Percentiles rank a stretch among this genome's conserved stretches.
Evolutionary conservation across 2,888 invertebrate species (phyloP).

Genomic region (Apotomis betuletana): DNA sequence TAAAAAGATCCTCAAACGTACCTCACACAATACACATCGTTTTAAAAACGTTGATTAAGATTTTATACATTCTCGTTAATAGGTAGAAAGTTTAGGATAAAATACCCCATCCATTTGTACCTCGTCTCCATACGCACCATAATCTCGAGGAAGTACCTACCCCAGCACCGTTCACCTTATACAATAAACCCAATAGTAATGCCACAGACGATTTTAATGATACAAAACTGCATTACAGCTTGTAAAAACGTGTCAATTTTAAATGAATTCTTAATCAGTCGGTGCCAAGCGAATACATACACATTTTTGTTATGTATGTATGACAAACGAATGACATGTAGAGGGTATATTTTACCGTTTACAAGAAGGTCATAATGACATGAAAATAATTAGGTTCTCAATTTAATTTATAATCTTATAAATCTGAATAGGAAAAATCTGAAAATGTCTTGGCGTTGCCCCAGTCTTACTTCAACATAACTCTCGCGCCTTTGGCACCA

Average conservation of each 20-base stretch:
- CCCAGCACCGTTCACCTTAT: background rate
- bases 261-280: slow-evolving; percentile 9
- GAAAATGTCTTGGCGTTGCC: slow-evolving; percentile 4
- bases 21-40: too few relatives aligned
- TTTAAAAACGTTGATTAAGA: background rate
- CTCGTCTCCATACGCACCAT: background rate
- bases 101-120: background rate
- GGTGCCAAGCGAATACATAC: background rate
- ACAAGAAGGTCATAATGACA: background rate
- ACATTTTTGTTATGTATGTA: background rate
- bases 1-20: too few relatives aligned
- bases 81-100: background rate
- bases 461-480: background rate
- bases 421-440: background rate
- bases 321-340: slow-evolving; percentile 6
- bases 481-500: slow-evolving; percentile 17
- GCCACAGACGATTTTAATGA: slow-evolving; percentile 1
- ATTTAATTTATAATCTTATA: background rate
- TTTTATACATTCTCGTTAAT: background rate
- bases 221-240: background rate
- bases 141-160: background rate
- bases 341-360: background rate
- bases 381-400: background rate
- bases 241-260: slow-evolving; percentile 2
- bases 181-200: slow-evolving; percentile 1